These are phyloP conservation scores for Pseudolaguvia tuberculata DNA, from an alignment of 2,113 vertebrate genomes.

Conservation along the genomic window DNA sequence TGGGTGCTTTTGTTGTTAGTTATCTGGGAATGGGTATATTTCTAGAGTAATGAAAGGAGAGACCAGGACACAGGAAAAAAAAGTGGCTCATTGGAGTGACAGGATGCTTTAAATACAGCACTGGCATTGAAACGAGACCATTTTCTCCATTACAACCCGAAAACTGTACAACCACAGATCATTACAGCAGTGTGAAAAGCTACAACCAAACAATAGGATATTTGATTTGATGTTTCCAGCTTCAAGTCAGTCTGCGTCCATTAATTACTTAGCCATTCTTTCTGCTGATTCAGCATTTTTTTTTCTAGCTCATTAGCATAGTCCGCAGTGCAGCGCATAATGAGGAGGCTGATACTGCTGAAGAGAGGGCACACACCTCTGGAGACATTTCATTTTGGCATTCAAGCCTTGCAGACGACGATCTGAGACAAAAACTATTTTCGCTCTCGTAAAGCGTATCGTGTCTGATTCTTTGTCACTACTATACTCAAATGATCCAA, in stretches of 20 bases:
- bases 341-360: conserved; percentile 36
- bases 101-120: background rate
- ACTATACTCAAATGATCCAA: background rate
- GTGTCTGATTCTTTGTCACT: background rate
- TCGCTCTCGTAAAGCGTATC: background rate
- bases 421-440: background rate
- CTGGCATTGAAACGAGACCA: background rate
- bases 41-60: background rate
- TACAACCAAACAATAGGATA: background rate
- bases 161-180: background rate
- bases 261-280: conserved; percentile 56
- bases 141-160: background rate
- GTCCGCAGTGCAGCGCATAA: conserved; percentile 51
- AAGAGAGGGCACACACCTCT: conserved; percentile 42
- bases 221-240: conserved; percentile 19
- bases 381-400: conserved; percentile 15
- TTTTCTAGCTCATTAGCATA: conserved; percentile 44
- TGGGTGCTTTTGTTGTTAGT: conserved; percentile 11
- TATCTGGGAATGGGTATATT: background rate
- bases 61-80: background rate
- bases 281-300: conserved; percentile 56
- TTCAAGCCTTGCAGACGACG: background rate
- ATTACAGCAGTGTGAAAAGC: background rate
- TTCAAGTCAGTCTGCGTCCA: conserved; percentile 33
- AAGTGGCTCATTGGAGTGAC: no score